Evolutionary conservation across 1,140 invertebrate genomes (phyloP), one percentile per base, ranked within the genome.

Genomic region (Papilio glaucus): DNA sequence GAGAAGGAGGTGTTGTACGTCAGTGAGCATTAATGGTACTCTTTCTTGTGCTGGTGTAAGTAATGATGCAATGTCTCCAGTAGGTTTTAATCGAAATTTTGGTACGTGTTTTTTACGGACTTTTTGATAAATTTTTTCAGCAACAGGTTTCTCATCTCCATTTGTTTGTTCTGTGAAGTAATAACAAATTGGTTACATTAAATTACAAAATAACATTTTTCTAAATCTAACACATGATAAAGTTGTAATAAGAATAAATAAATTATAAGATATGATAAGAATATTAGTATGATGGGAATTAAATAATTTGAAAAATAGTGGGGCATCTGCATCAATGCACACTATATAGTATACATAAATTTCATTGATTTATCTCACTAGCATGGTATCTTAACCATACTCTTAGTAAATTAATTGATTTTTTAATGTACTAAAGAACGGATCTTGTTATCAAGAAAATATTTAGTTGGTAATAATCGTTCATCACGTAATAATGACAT

Each of bases 1-100:
- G 80, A 98, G 89, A 4, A 98, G 82, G 62, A 98, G 93, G 93
- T 98, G 95, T 86, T 98, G 97, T 71, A 98, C 86, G 87, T 98
- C 97, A 45, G 95, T 95, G 0, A 98, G 92, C 84, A 97, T 96
- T 75, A 98, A 93, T 8, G 97, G 97, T 60, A 96, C 94, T 76
- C 96, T 94, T 61, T 95, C 91, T 63, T 94, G 85, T 33, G 86
- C 77, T 37, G 93, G 85, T 29, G 91, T 84, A 57, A 87, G 85
- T 72, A 96, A 85, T 53, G 90, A 94, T 62, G 96, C 96, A 80
- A 91, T 94, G 80, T 95, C 89, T 26, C 96, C 96, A 72, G 94
- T 90, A 63, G 91, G 87, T 85, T 95, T 95, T 26, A 96, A 89
- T 63, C 89, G 85, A 73, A 96, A 93, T 49, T 94, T 92, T 24